Conservation (phyloP, 2,113 vertebrate genomes). For the Athene noctua region DNA sequence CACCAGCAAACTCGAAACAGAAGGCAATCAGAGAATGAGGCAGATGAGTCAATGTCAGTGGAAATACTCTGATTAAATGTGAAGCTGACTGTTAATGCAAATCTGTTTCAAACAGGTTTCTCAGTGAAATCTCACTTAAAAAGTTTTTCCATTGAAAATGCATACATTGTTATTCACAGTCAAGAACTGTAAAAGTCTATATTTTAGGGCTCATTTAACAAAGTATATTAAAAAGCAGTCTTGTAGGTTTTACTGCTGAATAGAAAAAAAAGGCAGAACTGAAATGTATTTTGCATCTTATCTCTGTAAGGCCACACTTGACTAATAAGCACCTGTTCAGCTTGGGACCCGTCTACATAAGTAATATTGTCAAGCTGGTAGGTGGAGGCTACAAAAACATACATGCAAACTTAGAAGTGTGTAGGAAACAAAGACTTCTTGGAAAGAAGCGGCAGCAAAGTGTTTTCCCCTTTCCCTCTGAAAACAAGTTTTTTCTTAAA, state of each 20-base stretch:
- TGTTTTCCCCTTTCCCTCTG: neutral
- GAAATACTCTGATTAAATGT: neutral
- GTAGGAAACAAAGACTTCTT: neutral
- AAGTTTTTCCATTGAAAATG: neutral
- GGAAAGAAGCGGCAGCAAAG: neutral
- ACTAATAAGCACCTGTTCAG: neutral
- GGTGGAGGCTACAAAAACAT: neutral
- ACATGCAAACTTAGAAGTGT: neutral
- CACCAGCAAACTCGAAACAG: neutral
- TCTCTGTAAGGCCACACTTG: neutral
- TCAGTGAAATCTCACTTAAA: neutral
- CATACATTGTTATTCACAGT: neutral
- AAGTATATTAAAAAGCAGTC: neutral
- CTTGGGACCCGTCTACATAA: neutral
- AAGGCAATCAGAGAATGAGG: neutral
- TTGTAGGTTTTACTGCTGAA: neutral
- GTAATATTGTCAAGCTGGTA: neutral
- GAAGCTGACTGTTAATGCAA: neutral
- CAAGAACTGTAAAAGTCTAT: neutral
- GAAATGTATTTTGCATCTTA: neutral
- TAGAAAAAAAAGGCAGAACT: neutral
- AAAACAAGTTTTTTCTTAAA: neutral
- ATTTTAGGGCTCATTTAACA: neutral
- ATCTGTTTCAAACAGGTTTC: neutral
- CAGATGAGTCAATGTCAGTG: neutral